Evolutionary conservation across 1,140 invertebrate genomes (phyloP), one percentile per base, ranked within the genome.

Genomic region (Hesperophylax magnus): DNA sequence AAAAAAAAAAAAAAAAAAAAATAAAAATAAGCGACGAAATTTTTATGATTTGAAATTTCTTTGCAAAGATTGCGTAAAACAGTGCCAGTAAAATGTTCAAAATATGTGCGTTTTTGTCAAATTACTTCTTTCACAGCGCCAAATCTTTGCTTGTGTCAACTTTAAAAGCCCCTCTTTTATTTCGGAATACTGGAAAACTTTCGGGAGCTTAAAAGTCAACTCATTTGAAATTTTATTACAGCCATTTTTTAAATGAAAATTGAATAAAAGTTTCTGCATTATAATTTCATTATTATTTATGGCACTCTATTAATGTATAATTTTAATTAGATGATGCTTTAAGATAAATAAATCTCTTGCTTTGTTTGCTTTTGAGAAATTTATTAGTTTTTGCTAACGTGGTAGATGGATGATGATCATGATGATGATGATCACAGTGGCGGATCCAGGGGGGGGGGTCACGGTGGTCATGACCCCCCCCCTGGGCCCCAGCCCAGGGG

Each of bases 221-320:
- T 53, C 71, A 74, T 74, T 74, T 74, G 53, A 74, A 74, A 74
- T 54, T 74, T 74, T 74, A 74, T 74, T 74, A 74, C 71, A 24
- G 53, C 52, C 71, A 20, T 74, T 74, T 74, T 74, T 74, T 74
- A 74, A 74, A 74, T 74, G 22, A 74, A 74, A n/a, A 72, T 34
- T 72, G 52, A 17, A 39, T n/a, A 61, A 61, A 61, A 63, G 60
- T 63, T 63, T 63, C 27, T 63, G 60, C 60, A 63, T 63, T 63
- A 24, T 63, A 63, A 20, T 63, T 22, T 63, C 27, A 7, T 18
- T 63, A 63, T 11, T 27, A 63, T 63, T 63, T 20, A 22, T 22
- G n/a, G 11, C 14, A 20, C 34, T 39, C 9, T 39, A 39, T 39
- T 39, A 4, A 39, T 39, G 34, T 39, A 5, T 8, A 39, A 6